Percentiles rank a stretch among this genome's conserved stretches.
Evolutionary conservation across 53 echinoderm and acorn worm species (phyloP).

Genomic region (Echinometra lucunter): DNA sequence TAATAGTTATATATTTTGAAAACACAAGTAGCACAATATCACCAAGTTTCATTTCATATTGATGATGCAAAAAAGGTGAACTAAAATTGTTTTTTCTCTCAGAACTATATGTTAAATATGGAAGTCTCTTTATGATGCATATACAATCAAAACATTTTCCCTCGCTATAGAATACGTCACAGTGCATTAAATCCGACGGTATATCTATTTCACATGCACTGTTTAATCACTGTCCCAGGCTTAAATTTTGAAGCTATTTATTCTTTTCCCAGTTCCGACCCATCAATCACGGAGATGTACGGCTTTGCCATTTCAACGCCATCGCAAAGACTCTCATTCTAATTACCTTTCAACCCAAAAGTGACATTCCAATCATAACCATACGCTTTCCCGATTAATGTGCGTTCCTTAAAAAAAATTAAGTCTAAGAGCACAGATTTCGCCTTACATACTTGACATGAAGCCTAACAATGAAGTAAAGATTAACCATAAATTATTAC

Average conservation of each 20-base stretch:
- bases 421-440: neutral
- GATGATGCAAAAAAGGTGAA: too few species aligned
- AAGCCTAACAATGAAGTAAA: neutral
- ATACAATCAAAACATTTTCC: neutral
- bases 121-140: too few species aligned
- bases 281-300: slow-evolving; percentile 23
- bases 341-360: slow-evolving; percentile 51
- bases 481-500: too few species aligned
- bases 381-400: neutral
- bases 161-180: neutral
- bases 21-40: too few species aligned
- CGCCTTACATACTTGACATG: neutral
- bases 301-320: slow-evolving; percentile 42
- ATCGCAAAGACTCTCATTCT: slow-evolving; percentile 48
- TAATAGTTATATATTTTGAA: too few species aligned
- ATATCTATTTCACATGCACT: neutral
- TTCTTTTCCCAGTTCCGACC: neutral
- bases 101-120: too few species aligned
- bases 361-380: slow-evolving; percentile 10
- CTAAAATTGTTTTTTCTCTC: too few species aligned
- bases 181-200: neutral
- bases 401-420: neutral
- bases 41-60: too few species aligned
- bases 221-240: neutral
- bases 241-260: neutral